phyloP scores from a whole-genome alignment of 2,888 invertebrate genomes.

The Sussaba pulchella region DNA sequence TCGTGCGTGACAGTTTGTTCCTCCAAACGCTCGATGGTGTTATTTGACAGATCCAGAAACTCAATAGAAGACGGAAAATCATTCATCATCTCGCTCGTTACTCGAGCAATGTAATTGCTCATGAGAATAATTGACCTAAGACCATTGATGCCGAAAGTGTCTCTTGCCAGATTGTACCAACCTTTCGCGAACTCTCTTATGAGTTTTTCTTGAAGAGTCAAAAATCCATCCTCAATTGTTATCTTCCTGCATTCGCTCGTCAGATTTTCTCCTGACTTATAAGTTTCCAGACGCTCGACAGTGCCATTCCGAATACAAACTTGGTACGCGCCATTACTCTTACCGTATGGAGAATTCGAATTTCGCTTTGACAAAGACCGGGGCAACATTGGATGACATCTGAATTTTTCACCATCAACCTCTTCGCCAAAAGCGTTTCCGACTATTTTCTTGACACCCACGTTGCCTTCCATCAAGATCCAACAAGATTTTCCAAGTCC shows the following conservation, averaged over 20 bases:
- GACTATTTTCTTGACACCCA: constrained; percentile 64
- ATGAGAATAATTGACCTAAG: too few species aligned
- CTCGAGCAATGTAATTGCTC: constrained; percentile 68
- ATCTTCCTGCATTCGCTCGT: constrained; percentile 64
- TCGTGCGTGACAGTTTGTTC: constrained; percentile 29
- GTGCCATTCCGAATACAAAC: constrained; percentile 66
- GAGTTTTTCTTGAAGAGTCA: too few species aligned
- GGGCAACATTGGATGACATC: too few species aligned
- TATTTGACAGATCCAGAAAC: background rate
- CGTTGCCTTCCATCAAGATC: background rate
- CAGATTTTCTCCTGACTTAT: constrained; percentile 49
- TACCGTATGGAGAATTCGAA: too few species aligned
- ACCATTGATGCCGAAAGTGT: too few species aligned
- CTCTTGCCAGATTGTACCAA: constrained; percentile 71
- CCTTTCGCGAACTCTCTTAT: constrained; percentile 72
- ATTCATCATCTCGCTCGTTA: constrained; percentile 60
- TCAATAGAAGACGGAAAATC: background rate
- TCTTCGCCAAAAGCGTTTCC: constrained; percentile 69
- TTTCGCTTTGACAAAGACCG: too few species aligned
- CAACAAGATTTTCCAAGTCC: constrained; percentile 63
- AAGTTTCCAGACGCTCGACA: constrained; percentile 58
- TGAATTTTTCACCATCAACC: too few species aligned
- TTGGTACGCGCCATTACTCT: too few species aligned
- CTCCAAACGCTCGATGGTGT: constrained; percentile 58
- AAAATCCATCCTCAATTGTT: too few species aligned